Evolutionary conservation across 2,113 vertebrate genomes (phyloP).

Genomic region (Bos indicus): DNA sequence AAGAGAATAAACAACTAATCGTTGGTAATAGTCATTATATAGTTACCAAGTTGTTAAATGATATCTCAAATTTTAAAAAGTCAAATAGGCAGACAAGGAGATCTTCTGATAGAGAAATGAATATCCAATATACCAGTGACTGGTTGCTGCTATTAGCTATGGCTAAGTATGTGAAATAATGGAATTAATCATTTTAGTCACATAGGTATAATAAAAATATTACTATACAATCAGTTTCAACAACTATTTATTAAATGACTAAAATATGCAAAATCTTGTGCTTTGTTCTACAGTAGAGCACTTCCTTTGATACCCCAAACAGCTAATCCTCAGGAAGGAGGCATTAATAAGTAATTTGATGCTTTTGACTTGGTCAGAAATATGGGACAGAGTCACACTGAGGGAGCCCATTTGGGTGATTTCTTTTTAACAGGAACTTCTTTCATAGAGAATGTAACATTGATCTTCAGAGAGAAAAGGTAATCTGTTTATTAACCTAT

Average conservation of each 20-base stretch:
- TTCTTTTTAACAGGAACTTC: background rate
- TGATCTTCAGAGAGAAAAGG: background rate
- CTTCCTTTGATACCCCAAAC: background rate
- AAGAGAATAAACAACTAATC: background rate
- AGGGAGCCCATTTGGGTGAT: background rate
- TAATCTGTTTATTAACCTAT: background rate
- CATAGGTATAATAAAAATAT: background rate
- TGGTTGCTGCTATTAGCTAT: background rate
- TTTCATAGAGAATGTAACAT: background rate
- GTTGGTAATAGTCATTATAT: background rate
- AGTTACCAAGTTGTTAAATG: background rate
- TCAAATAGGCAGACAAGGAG: background rate
- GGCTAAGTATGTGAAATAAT: background rate
- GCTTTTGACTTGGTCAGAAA: background rate
- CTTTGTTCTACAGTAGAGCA: background rate
- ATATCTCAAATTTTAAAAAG: slow-evolving; percentile 38
- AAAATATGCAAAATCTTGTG: background rate
- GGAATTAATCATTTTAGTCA: background rate
- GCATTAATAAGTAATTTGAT: background rate
- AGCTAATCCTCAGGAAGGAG: background rate
- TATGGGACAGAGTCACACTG: background rate
- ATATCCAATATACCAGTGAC: background rate
- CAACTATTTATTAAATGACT: background rate
- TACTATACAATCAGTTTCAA: background rate
- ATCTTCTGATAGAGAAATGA: slow-evolving; percentile 13